A percentile compares a stretch with the other conserved stretches of the same genome.
Evolutionary conservation across 2,888 invertebrate species (phyloP).

Genomic region (Calliopum simillimum): DNA sequence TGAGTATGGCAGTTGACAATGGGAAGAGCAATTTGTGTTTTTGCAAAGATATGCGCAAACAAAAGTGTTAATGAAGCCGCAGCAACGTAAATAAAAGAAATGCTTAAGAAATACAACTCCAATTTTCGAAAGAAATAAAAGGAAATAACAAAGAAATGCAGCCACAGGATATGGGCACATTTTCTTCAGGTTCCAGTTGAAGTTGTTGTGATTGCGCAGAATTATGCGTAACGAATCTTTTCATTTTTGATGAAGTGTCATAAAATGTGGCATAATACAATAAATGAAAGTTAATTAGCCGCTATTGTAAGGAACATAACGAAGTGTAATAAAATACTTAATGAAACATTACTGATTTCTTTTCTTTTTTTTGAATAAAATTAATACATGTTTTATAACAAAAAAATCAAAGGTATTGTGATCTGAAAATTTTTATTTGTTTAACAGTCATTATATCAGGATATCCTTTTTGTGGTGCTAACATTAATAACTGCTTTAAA

Average conservation of each 20-base stretch:
- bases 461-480: too few relatives aligned
- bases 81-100: neutral
- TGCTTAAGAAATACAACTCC: neutral
- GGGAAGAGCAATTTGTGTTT: conserved; percentile 2
- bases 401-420: too few relatives aligned
- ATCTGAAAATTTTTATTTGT: too few relatives aligned
- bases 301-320: neutral
- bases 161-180: too few relatives aligned
- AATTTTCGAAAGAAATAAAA: too few relatives aligned
- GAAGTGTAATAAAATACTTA: too few relatives aligned
- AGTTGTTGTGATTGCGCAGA: neutral
- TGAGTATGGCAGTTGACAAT: neutral
- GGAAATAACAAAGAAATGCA: too few relatives aligned
- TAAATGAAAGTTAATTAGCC: conserved; percentile 5
- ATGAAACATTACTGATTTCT: too few relatives aligned
- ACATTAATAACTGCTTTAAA: too few relatives aligned
- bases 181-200: neutral
- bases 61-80: neutral
- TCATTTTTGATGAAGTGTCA: neutral
- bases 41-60: neutral
- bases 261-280: neutral
- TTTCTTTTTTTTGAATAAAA: too few relatives aligned
- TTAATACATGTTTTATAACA: too few relatives aligned
- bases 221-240: neutral
- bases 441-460: too few relatives aligned